A percentile compares a stretch with the other conserved stretches of the same genome.
phyloP scores from a whole-genome alignment of 2,113 vertebrate species.

The Anhinga rufa region DNA sequence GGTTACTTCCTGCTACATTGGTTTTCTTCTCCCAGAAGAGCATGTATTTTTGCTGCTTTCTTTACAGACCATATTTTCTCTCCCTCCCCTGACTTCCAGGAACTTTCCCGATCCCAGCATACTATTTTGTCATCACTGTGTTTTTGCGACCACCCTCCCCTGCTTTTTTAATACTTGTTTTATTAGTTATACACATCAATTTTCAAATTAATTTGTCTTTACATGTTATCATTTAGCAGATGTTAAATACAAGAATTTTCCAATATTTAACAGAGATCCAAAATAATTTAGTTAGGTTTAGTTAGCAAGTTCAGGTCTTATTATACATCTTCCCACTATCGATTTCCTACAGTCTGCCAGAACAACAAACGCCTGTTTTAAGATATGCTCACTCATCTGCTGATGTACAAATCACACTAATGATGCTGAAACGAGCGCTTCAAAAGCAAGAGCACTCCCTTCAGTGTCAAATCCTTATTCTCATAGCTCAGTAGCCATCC shows the following conservation, averaged over 20 bases:
- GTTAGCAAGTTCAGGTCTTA: background rate
- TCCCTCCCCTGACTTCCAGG: background rate
- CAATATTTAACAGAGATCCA: background rate
- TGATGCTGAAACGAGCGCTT: background rate
- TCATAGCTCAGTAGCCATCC: background rate
- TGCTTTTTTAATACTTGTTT: background rate
- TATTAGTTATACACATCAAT: background rate
- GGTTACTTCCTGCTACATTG: background rate
- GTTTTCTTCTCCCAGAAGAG: background rate
- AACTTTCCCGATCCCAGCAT: background rate
- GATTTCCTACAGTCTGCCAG: constrained; percentile 9
- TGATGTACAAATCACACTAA: background rate
- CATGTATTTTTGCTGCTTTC: background rate
- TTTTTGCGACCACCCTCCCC: background rate
- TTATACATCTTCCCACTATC: background rate
- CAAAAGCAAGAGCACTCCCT: background rate
- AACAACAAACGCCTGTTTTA: background rate
- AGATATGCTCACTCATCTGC: background rate
- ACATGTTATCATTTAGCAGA: background rate
- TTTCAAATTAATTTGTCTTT: background rate
- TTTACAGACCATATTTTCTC: background rate
- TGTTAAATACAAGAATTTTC: background rate
- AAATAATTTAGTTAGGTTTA: background rate
- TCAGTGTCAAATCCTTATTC: background rate
- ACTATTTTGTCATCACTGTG: background rate